A percentile compares a stretch with the other conserved stretches of the same genome.
These are phyloP conservation scores for Chesias legatella DNA, from an alignment of 2,888 invertebrate genomes.

Conservation along the genomic window DNA sequence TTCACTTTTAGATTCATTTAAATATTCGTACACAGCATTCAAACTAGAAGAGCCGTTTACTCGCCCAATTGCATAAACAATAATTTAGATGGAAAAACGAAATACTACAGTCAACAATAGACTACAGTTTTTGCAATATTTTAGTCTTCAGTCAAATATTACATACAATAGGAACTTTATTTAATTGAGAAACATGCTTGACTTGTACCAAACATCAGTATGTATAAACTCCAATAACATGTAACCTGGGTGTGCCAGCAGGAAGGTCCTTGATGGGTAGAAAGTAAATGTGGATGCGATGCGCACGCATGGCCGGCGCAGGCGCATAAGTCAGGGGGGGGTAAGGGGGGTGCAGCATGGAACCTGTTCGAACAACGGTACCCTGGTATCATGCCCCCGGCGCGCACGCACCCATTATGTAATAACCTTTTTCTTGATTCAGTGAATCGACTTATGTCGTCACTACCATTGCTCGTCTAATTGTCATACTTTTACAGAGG, in stretches of 20 bases:
- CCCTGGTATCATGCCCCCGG: conserved; percentile 56
- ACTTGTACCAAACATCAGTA: too few relatives aligned
- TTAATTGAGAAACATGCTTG: too few relatives aligned
- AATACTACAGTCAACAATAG: too few relatives aligned
- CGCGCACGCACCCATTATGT: conserved; percentile 74
- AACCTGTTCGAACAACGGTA: conserved; percentile 78
- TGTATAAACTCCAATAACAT: conserved; percentile 9
- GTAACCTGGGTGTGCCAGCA: conserved; percentile 43
- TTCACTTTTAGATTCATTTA: background rate
- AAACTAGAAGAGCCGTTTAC: too few relatives aligned
- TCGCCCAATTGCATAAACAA: too few relatives aligned
- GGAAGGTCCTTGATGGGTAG: conserved; percentile 74
- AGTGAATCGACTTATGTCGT: conserved; percentile 37
- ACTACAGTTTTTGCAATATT: too few relatives aligned
- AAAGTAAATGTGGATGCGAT: conserved; percentile 72
- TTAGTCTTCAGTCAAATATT: too few relatives aligned
- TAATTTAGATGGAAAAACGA: too few relatives aligned
- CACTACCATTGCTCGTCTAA: conserved; percentile 14
- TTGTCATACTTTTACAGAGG: conserved; percentile 17
- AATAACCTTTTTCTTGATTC: conserved; percentile 70
- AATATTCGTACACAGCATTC: conserved; percentile 2
- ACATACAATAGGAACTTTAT: too few relatives aligned
- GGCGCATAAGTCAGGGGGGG: conserved; percentile 31
- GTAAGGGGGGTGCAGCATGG: conserved; percentile 38
- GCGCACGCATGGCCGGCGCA: conserved; percentile 40